phyloP scores from a whole-genome alignment of 2,113 vertebrate species.

The Psilopogon haemacephalus region DNA sequence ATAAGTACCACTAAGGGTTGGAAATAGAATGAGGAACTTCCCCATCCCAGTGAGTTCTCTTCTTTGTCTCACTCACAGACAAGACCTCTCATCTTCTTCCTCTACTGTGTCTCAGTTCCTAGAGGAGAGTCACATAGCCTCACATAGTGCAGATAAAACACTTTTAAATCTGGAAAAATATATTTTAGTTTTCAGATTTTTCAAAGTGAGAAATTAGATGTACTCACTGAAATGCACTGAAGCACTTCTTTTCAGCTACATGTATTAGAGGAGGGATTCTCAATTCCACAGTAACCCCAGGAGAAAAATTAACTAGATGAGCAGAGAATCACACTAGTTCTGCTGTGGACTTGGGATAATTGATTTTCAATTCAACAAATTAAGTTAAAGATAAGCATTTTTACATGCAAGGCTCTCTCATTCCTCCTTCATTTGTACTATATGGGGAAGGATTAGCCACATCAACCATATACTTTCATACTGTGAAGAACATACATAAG shows the following conservation, averaged over 20 bases:
- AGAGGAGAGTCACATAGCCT: neutral
- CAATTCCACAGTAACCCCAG: neutral
- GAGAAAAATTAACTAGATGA: neutral
- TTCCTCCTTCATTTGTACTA: neutral
- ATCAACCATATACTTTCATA: neutral
- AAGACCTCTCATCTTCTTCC: neutral
- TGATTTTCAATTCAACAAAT: neutral
- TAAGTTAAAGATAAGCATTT: slow-evolving; percentile 13
- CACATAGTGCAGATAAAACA: neutral
- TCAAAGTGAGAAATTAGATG: neutral
- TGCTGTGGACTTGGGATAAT: neutral
- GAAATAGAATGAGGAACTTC: neutral
- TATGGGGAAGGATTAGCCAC: neutral
- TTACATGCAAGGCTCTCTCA: neutral
- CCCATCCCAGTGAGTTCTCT: fast-evolving
- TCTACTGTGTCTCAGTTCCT: neutral
- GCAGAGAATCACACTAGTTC: neutral
- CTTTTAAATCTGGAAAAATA: neutral
- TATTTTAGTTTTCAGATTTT: neutral
- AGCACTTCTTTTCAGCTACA: neutral
- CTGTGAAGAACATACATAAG: neutral
- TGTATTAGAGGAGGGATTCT: neutral
- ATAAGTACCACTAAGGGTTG: neutral
- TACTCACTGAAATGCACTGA: neutral
- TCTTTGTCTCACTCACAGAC: neutral